These are phyloP conservation scores for Cremastobaeus sp. DNA, from an alignment of 2,888 invertebrate genomes.

Conservation along the genomic window DNA sequence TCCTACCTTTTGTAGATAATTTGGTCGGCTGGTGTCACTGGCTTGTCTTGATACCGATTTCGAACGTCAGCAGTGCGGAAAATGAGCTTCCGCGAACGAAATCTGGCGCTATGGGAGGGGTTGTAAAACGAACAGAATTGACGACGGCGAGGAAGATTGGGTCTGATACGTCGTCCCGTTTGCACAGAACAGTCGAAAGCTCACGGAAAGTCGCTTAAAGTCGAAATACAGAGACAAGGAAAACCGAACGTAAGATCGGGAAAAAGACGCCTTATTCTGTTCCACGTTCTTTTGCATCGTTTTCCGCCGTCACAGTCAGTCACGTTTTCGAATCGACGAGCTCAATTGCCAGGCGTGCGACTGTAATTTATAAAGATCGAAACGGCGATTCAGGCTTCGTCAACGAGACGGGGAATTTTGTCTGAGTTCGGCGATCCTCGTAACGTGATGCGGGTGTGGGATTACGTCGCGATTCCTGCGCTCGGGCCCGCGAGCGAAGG, in stretches of 20 bases:
- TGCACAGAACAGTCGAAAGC: slow-evolving; percentile 20
- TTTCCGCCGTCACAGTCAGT: slow-evolving; percentile 41
- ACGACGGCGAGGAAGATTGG: slow-evolving; percentile 14
- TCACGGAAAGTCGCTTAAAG: slow-evolving; percentile 17
- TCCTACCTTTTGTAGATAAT: slow-evolving; percentile 44
- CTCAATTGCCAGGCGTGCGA: slow-evolving; percentile 56
- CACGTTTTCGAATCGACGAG: slow-evolving; percentile 57
- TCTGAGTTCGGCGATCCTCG: slow-evolving; percentile 56
- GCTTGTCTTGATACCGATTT: slow-evolving; percentile 51
- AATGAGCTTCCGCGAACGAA: slow-evolving; percentile 56
- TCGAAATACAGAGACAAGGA: slow-evolving; percentile 10
- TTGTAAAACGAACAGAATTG: slow-evolving; percentile 19
- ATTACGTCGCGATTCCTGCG: too few relatives aligned
- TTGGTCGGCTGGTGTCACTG: slow-evolving; percentile 43
- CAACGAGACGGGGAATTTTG: slow-evolving; percentile 53
- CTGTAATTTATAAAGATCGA: slow-evolving; percentile 59
- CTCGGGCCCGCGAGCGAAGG: slow-evolving; percentile 17
- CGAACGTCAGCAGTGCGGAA: slow-evolving; percentile 59
- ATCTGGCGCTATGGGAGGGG: neutral
- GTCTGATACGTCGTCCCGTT: slow-evolving; percentile 15
- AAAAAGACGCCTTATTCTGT: slow-evolving; percentile 29
- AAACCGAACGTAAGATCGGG: slow-evolving; percentile 9
- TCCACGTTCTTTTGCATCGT: slow-evolving; percentile 50
- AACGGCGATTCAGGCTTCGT: too few relatives aligned
- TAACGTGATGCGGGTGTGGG: slow-evolving; percentile 61